A percentile compares a stretch with the other conserved stretches of the same genome.
Evolutionary conservation across 2,888 invertebrate species (phyloP).

Genomic region (Nyleta sp.): DNA sequence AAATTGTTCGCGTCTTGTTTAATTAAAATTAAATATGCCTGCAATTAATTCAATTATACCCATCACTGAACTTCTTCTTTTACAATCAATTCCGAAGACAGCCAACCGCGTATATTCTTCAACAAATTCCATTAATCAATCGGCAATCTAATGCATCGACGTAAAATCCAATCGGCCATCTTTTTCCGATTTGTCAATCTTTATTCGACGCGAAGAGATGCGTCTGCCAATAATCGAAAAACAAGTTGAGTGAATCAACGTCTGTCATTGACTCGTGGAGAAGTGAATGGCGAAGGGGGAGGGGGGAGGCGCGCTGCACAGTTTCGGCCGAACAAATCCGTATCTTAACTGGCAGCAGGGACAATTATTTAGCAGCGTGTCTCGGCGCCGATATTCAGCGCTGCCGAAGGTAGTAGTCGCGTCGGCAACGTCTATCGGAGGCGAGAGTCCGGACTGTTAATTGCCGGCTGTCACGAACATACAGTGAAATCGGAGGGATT

Average conservation of each 20-base stretch:
- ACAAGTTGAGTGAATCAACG: constrained; percentile 72
- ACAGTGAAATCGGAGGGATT: constrained; percentile 73
- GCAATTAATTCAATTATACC: constrained; percentile 17
- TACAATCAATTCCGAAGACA: no score
- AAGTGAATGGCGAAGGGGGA: constrained; percentile 67
- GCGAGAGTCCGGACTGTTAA: constrained; percentile 81
- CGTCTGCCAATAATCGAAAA: constrained; percentile 75
- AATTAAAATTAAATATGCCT: constrained; percentile 42
- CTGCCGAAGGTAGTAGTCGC: constrained; percentile 62
- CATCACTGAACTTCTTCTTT: background rate
- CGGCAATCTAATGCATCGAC: background rate
- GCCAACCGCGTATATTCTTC: background rate
- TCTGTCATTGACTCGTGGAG: constrained; percentile 76
- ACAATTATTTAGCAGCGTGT: constrained; percentile 80
- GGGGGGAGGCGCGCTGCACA: constrained; percentile 38
- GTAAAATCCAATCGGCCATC: constrained; percentile 13
- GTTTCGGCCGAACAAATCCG: constrained; percentile 72
- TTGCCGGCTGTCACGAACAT: constrained; percentile 81
- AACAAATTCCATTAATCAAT: no score
- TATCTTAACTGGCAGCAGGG: constrained; percentile 79
- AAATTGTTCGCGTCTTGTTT: constrained; percentile 45
- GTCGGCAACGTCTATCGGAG: constrained; percentile 68
- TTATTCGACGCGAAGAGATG: constrained; percentile 32
- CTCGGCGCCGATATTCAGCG: constrained; percentile 65
- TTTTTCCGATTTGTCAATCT: constrained; percentile 42